Base-by-base conservation (phyloP, 53 echinoderm and acorn worm species). In the Pentamera pediparva region DNA sequence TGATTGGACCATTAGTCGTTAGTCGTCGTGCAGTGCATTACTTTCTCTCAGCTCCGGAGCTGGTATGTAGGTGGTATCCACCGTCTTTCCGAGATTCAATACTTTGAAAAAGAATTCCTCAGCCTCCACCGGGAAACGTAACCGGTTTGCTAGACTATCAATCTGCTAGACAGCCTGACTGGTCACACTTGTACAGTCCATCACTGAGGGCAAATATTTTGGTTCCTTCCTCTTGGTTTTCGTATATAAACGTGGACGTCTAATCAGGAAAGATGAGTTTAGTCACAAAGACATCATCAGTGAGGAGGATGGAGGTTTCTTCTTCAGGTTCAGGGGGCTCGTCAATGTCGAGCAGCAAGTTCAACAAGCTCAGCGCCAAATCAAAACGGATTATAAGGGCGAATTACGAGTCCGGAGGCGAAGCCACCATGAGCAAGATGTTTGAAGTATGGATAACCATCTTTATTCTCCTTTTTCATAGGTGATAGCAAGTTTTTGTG, bases 341-440 rank as follows among this genome's bases (percentile, higher is more conserved):
- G 34, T 18, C 0, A 9, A 36, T 30, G 24, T 45, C 67, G 4
- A 11, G 38, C 6, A 67, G 47, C 26, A 67, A 40, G 20, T 39
- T 72, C 79, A 86, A 85, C 78, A 98, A 91, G 69, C 85, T 98
- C 75, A 98, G 88, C 76, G 78, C 88, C 64, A 98, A 98, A 80
- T 92, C 92, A 47, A 91, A 85, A 78, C 81, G 88, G 67, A 87
- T 98, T 24, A 91, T 98, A 79, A 80, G 98, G 52, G 81, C 82
- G 64, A 98, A 88, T 78, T 98, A 98, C 64, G 98, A 98, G 58
- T 83, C 92, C 88, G 98, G 98, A 12, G 83, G 89, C 40, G 84
- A 80, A 28, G 89, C 76, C 65, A 91, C 91, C 62, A 88, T 92
- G 85, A 98, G 82, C 64, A 83, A 92, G 65, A 78, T 98, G 64